Base-by-base conservation (phyloP, 2,113 vertebrate genomes). In the Myotis davidii region DNA sequence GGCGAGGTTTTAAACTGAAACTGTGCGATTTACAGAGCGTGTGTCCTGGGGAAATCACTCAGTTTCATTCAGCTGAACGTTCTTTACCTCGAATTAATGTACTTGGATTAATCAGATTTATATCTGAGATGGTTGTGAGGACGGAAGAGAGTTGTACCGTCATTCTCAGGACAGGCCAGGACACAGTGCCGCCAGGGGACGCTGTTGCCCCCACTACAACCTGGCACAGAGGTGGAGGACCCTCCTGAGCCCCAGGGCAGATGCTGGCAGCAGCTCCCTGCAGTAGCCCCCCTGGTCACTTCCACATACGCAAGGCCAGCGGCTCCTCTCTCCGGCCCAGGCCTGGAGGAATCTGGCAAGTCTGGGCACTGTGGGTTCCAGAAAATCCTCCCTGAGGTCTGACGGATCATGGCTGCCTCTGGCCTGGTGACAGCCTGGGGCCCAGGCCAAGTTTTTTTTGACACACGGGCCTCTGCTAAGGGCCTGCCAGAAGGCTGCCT, bases 321-420 rank as follows among this genome's bases (percentile, higher is more conserved):
- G 5, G 45, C 42, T 74, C 56, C 54, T 61, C 48, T 88, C 12
- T 21, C 86, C 34, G 52, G 69, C 48, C 69, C 37, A 27, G 34
- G 91, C 56, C 50, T 50, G 34, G 59, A 90, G n/a, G 17, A 48
- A 72, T 87, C 89, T 97, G 95, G 84, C 79, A 73, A 77, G 81
- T 42, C 82, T 54, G 81, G 25, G 29, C 21, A 69, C 48, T 34
- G 21, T 72, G n/a, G 65, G 45, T 85, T 94, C 78, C 83, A 96
- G 70, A 90, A 94, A 96, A 89, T 27, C 77, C 73, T 83, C 73
- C 6, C 64, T 61, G 84, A 52, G 72, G 65, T 50, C 81, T 85
- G n/a, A 64, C 13, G 65, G 95, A 56, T 88, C 70, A 73, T 87
- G 94, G 87, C 89, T 16, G 81, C 74, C 64, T 93, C 92, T 96